Percentiles rank a stretch among this genome's conserved stretches.
Conservation (phyloP, 2,888 invertebrate species). For the Archips crataeganus region DNA sequence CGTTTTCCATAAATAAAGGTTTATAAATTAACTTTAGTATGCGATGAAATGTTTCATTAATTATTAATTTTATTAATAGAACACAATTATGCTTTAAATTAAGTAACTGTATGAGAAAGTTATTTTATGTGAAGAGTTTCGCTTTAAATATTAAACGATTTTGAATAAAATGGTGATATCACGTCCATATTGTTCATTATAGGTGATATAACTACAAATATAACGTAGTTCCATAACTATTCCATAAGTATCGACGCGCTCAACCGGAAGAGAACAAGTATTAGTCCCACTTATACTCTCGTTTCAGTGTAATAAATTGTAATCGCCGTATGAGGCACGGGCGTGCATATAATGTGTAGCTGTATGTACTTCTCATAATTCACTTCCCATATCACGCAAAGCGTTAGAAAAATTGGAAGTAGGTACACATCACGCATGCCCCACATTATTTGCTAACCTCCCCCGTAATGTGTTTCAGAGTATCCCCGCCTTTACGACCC, state of each 20-base stretch:
- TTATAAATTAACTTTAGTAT: not conserved
- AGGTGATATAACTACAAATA: not conserved
- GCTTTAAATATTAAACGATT: not conserved
- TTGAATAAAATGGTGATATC: not conserved
- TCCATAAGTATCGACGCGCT: conserved; percentile 1
- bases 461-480: conserved; percentile 29
- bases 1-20: not conserved
- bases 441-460: conserved; percentile 37
- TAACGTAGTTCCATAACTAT: not conserved
- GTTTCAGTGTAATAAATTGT: conserved; percentile 30
- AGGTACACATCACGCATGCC: conserved; percentile 30
- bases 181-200: not conserved
- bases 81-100: not conserved
- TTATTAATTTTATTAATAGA: not conserved
- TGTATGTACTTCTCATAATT: conserved; percentile 29
- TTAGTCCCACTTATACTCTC: conserved; percentile 23
- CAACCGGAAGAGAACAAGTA: conserved; percentile 3
- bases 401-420: conserved; percentile 37
- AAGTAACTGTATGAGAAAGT: not conserved
- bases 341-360: conserved; percentile 3
- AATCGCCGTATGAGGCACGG: conserved; percentile 7
- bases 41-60: conserved; percentile 2
- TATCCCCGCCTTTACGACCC: conserved; percentile 41
- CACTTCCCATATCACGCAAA: conserved; percentile 37
- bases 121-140: not conserved